Conservation (phyloP, 2,888 invertebrate genomes). For the Gymnosoma rotundatum region DNA sequence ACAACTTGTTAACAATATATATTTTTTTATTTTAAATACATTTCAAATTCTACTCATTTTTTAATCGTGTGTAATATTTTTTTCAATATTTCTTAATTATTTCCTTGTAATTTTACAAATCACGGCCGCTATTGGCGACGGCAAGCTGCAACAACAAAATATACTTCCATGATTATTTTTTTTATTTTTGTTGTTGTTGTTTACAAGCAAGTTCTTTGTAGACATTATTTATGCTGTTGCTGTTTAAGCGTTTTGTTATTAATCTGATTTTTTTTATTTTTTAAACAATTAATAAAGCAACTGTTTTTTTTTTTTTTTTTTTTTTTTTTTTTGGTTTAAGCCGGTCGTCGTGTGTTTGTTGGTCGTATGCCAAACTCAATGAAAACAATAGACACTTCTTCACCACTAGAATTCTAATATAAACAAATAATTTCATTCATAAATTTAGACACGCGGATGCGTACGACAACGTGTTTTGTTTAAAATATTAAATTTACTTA, state of each 20-base stretch:
- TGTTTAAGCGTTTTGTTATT: slow-evolving; percentile 4
- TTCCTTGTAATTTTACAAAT: slow-evolving; percentile 57
- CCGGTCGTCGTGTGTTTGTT: background rate
- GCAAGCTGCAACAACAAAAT: background rate
- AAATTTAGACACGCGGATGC: slow-evolving; percentile 51
- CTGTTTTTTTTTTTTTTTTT: background rate
- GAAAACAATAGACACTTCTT: background rate
- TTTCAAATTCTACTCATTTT: slow-evolving; percentile 5
- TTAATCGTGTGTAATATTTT: slow-evolving; percentile 14
- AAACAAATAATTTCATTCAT: slow-evolving; percentile 46
- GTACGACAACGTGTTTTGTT: slow-evolving; percentile 57
- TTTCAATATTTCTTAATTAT: slow-evolving; percentile 62
- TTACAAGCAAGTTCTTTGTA: slow-evolving; percentile 1
- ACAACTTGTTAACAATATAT: slow-evolving; percentile 1
- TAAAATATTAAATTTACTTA: slow-evolving; percentile 33
- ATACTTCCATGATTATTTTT: background rate
- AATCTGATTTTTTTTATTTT: slow-evolving; percentile 36
- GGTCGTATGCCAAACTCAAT: no score
- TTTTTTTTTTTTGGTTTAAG: no score
- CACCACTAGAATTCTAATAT: background rate
- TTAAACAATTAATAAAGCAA: slow-evolving; percentile 57
- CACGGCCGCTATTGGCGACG: background rate
- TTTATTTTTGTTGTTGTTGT: no score
- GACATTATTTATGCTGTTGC: background rate
- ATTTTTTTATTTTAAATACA: background rate